phyloP scores from a whole-genome alignment of 23 tunicate genomes.

The Trididemnum miniatum region DNA sequence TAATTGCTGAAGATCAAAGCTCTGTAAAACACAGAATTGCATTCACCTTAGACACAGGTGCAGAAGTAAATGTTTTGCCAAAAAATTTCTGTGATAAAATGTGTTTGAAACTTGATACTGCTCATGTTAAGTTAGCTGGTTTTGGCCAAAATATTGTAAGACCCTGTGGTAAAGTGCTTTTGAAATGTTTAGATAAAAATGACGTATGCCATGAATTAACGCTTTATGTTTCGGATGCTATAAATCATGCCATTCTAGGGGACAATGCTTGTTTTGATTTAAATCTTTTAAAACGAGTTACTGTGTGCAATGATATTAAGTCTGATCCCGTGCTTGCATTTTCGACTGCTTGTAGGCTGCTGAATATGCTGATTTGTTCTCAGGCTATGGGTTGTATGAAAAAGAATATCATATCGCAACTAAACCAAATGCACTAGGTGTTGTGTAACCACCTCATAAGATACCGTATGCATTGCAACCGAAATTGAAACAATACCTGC shows the following conservation, averaged over 20 bases:
- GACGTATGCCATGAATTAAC: neutral
- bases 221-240: neutral
- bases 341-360: no score
- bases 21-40: neutral
- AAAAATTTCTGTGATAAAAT: neutral
- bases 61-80: neutral
- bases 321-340: neutral
- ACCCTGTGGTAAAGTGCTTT: neutral
- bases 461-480: conserved; percentile 13
- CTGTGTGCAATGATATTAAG: neutral
- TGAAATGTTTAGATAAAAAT: neutral
- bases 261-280: neutral
- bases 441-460: neutral
- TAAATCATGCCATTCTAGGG: neutral
- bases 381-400: conserved; percentile 15
- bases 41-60: neutral
- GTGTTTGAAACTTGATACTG: neutral
- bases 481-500: neutral
- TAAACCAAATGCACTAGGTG: neutral
- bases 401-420: conserved; percentile 1
- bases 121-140: neutral
- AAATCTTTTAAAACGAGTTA: neutral
- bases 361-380: conserved; percentile 14
- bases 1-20: neutral
- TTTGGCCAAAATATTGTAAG: neutral